Evolutionary conservation across 1,140 invertebrate genomes (phyloP), one percentile per base, ranked within the genome.

Genomic region (Cydia pomonella): DNA sequence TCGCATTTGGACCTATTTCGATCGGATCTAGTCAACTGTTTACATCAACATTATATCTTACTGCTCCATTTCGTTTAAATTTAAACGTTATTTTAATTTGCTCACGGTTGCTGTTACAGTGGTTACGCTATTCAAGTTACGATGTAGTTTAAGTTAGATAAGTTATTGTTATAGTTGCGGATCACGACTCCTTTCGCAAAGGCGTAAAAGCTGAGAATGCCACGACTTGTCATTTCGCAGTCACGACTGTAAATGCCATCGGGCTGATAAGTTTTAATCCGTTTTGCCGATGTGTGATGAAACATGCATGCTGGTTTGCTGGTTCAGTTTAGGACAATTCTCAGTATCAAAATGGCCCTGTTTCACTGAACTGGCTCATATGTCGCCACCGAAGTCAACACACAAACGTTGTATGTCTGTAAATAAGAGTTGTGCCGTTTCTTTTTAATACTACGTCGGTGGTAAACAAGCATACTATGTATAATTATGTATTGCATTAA

Each of bases 201-300:
- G 83, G 87, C 86, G 87, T 90, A 92, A 92, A 91, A 91, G 91
- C 82, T 88, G 89, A 86, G 89, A 92, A 92, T 92, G 88, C 89
- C 91, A 91, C 88, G 90, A 87, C 87, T 89, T 91, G 88, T 92
- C 88, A 90, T 91, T 91, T 89, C 76, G 83, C 66, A 90, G 88
- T 90, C 90, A 92, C 90, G 89, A 89, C 27, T 33, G 75, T 13
- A 85, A 85, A 83, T 82, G 82, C 79, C 83, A 82, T 80, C 79
- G n/a, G 53, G 53, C 53, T 59, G 53, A 59, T 59, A 59, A 12
- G 53, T 59, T 59, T 59, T 23, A 59, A 59, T 59, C 53, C 53
- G 53, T 59, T 59, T 59, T 53, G 50, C 76, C 76, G 75, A 76
- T 76, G 75, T 81, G 80, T 81, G 72, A 38, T 74, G 73, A 71